Conservation (phyloP, 2,888 invertebrate genomes). For the Euplexia lucipara region DNA sequence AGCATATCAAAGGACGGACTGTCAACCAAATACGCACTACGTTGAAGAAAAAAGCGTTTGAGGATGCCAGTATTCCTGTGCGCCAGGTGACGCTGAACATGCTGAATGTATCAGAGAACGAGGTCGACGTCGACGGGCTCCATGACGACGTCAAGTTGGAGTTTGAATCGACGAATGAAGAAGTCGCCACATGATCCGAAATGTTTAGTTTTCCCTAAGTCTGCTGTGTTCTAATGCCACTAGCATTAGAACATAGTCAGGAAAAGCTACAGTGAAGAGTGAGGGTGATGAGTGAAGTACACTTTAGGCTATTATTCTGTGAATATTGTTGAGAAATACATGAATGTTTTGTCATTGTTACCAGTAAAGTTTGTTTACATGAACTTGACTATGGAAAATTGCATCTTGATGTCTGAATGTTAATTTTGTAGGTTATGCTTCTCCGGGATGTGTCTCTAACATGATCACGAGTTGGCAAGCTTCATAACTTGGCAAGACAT, state of each 20-base stretch:
- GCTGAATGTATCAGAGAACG: constrained; percentile 97
- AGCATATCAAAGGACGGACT: constrained; percentile 51
- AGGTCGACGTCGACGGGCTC: constrained; percentile 97
- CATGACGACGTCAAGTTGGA: constrained; percentile 95
- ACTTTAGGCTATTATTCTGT: constrained; percentile 8
- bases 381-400: constrained; percentile 4
- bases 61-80: constrained; percentile 96
- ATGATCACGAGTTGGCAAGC: too few relatives aligned
- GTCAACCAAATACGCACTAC: constrained; percentile 95
- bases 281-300: constrained; percentile 27
- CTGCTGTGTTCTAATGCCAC: neutral
- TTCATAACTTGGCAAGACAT: too few relatives aligned
- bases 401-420: neutral
- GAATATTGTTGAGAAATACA: constrained; percentile 25
- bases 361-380: neutral
- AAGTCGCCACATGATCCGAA: constrained; percentile 92
- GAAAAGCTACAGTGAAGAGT: constrained; percentile 35
- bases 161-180: constrained; percentile 94
- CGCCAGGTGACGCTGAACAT: constrained; percentile 96
- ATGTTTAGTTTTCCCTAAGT: constrained; percentile 49
- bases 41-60: constrained; percentile 96
- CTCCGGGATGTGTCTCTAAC: too few relatives aligned
- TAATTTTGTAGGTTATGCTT: neutral
- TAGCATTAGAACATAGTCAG: constrained; percentile 21
- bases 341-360: constrained; percentile 8